Evolutionary conservation across 2,797 vertebrate genomes (phyloP), one percentile per base, ranked within the genome.

Genomic region (Pseudochirops cupreus): DNA sequence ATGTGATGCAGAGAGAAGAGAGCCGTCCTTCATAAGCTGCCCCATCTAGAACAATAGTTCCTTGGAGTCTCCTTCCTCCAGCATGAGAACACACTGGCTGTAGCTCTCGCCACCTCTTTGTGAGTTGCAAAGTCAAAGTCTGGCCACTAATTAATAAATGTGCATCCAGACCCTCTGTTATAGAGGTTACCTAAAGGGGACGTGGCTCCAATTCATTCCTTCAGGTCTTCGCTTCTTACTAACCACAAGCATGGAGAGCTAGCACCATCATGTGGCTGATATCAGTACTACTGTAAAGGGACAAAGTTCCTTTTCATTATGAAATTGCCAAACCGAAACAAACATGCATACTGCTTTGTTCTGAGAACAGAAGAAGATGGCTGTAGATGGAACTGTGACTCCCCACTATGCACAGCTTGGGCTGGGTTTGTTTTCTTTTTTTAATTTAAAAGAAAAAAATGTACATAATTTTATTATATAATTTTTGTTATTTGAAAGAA

Each of bases 231-330:
- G 7, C 31, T 33, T 33, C 39, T 87, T 46, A 50, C 57, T 6
- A 92, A 52, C 26, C 53, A 0, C 13, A 59, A 33, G 16, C 0
- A 0, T 91, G 90, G 98, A 50, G 93, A 0, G 0, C 1, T 92
- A 4, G 89, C 57, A 59, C 98, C 99, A 97, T 95, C 98, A 0
- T 3, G 98, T 92, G 99, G 98, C 87, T 26, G 0, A 0, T 0
- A 0, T 0, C 0, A 96, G 92, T 10, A 94, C 55, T 52, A 50
- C 39, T 46, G 26, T 50, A 50, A 46, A 87, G n/a, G 2, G 1
- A 46, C 21, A 39, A 74, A 1, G n/a, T 46, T 87, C 4, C 39
- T 50, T 87, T 82, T 46, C 3, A 74, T 82, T 82, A 46, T 82
- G n/a, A 39, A 82, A 82, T 82, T 46, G 18, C 3, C 24, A 50